Base-by-base conservation (phyloP, 2,888 invertebrate genomes). In the Congeria kusceri region DNA sequence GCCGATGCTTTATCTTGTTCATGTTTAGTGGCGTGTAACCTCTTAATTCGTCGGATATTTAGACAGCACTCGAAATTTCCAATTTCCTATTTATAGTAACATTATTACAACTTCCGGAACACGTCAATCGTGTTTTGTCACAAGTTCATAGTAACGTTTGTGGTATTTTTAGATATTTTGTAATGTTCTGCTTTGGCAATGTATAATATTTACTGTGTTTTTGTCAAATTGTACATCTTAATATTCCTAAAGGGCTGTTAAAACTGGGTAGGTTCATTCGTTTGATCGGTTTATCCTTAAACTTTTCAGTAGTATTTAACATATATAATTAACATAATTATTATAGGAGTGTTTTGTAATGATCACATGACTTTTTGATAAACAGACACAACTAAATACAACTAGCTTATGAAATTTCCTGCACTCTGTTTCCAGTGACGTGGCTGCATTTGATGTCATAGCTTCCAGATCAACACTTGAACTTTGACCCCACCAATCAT, bases 41-140 rank as follows among this genome's bases (percentile, higher is more conserved):
- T 32, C 5, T 7, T 32, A 7, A 61, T 25, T 61, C 28, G 61
- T 15, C 25, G 3, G 28, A 28, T 27, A 15, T 29, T 32, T 63
- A 11, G n/a, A 13, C 13, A 25, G 20, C 29, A 65, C 29, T 28
- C 25, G 23, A 72, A 80, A 69, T 59, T 77, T 75, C 69, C 82
- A 32, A 65, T 56, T 67, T 56, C 72, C 75, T 82, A 78, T 75
- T 75, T 65, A 71, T 77, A 82, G 78, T 65, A 56, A 46, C 47
- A 39, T 27, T 47, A 63, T 78, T 64, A 47, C 77, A 68, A 83
- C 83, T 79, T 83, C 83, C 83, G 83, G 83, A 79, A 79, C 83
- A 83, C 83, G 83, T 83, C 83, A 83, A 44, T 76, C 47, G 64
- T 67, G 77, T 61, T 73, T 5, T 73, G 73, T 66, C 67, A 73